Conservation (phyloP, 2,888 invertebrate genomes). For the Stictocephala bisonia region DNA sequence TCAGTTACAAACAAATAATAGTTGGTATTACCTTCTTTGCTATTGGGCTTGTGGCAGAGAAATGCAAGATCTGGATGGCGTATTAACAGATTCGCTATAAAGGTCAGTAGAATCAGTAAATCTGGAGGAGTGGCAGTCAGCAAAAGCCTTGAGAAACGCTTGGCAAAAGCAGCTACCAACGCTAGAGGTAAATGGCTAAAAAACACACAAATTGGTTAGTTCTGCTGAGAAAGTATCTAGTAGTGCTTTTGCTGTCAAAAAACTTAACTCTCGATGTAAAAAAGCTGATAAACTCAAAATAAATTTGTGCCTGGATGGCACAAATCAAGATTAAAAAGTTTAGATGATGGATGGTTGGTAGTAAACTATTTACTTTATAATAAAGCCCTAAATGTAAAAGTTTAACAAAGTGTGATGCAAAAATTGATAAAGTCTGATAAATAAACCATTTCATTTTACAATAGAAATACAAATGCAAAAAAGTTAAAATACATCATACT, state of each 20-base stretch:
- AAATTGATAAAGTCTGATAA: neutral
- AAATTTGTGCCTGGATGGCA: too few species aligned
- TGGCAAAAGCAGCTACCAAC: constrained; percentile 92
- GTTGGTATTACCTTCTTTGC: constrained; percentile 50
- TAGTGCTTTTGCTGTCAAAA: too few species aligned
- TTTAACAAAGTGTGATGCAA: neutral
- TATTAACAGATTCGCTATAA: constrained; percentile 84
- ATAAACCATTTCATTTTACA: constrained; percentile 10
- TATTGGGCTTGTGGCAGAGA: constrained; percentile 69
- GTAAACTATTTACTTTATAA: too few species aligned
- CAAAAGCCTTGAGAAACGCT: constrained; percentile 85
- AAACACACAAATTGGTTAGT: constrained; percentile 50
- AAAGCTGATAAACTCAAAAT: constrained; percentile 59
- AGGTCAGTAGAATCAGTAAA: constrained; percentile 78
- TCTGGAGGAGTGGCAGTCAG: constrained; percentile 84
- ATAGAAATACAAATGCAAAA: neutral
- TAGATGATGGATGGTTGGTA: too few species aligned
- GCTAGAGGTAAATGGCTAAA: constrained; percentile 88
- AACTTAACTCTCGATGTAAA: too few species aligned
- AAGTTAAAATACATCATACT: constrained; percentile 63
- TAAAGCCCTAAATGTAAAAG: too few species aligned
- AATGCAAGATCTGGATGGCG: constrained; percentile 87
- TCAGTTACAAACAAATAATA: neutral
- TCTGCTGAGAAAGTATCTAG: too few species aligned
- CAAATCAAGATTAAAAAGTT: too few species aligned